Base-by-base conservation (phyloP, 2,888 invertebrate species). In the Cantharis rufa region DNA sequence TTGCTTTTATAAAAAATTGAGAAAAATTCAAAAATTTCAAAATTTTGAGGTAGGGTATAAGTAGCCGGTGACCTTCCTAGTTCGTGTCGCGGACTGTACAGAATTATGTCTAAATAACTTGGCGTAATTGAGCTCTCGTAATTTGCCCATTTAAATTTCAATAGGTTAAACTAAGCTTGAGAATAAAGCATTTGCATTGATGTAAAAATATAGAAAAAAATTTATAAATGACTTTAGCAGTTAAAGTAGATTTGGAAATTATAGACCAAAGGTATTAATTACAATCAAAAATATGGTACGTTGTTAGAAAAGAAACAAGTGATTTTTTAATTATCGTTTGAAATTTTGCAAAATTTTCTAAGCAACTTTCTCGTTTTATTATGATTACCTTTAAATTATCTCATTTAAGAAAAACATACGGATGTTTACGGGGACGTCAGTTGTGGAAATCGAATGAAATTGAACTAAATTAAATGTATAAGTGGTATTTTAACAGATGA, bases 401-500 rank as follows among this genome's bases (percentile, higher is more conserved):
- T 68, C 72, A 24, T 72, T 72, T 66, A 72, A 66, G 48, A 61
- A 72, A 32, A 72, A 27, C 28, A 15, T 64, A 48, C 18, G 21
- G 68, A 66, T 72, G 32, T 64, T 66, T 72, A 72, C n/a, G 16
- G 21, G 13, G 21, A 66, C 64, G 72, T 68, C 73, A 69, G 73
- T 69, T 73, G 73, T 73, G 73, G 16, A 69, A 69, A 62, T 66
- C 64, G 64, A 66, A 66, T 66, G 21, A 66, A 66, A 24, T 66
- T 66, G 64, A 66, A 66, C 64, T 66, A 66, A 66, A 66, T 66
- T 66, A 66, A 66, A 66, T 66, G 48, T 48, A 66, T 66, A 66
- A 66, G 64, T 66, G 64, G 64, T 24, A 66, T 21, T 66, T 69
- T 69, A 72, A 72, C 32, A 76, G 76, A 76, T 72, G 73, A 72